phyloP scores from a whole-genome alignment of 2,888 invertebrate genomes.

The Trisateles emortualis region DNA sequence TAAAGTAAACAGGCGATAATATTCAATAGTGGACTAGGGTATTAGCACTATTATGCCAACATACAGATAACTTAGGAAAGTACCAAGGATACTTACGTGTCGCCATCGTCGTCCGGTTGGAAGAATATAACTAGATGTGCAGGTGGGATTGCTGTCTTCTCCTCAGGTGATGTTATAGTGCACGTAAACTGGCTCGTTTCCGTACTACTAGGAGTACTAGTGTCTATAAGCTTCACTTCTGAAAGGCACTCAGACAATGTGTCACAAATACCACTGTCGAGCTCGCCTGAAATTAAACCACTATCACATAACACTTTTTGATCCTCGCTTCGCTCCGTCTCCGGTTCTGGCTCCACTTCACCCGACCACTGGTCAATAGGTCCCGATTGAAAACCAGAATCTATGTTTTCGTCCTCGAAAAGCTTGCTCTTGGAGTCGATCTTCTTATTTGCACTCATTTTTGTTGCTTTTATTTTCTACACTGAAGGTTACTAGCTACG shows the following conservation, averaged over 20 bases:
- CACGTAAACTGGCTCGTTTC: constrained; percentile 21
- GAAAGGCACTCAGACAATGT: constrained; percentile 87
- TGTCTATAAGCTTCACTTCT: constrained; percentile 48
- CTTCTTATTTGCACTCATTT: constrained; percentile 79
- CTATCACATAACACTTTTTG: constrained; percentile 59
- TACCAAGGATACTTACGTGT: constrained; percentile 90
- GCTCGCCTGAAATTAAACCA: constrained; percentile 43
- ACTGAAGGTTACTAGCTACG: constrained; percentile 35
- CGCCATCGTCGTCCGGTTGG: constrained; percentile 93
- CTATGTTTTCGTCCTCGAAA: constrained; percentile 65
- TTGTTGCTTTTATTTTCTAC: constrained; percentile 52
- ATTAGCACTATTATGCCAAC: too few relatives aligned
- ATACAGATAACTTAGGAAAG: neutral
- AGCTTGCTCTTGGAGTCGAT: constrained; percentile 70
- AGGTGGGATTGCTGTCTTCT: constrained; percentile 65
- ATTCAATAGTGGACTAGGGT: too few relatives aligned
- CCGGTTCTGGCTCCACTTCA: constrained; percentile 37
- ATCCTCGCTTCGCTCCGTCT: constrained; percentile 46
- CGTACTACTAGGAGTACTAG: constrained; percentile 7
- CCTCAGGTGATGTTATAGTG: constrained; percentile 40
- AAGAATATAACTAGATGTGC: constrained; percentile 88
- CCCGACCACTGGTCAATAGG: constrained; percentile 49
- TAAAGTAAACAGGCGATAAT: too few relatives aligned
- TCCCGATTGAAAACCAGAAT: constrained; percentile 75
- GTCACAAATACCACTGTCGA: constrained; percentile 89